These are phyloP conservation scores for Coracopsis vasa DNA, from an alignment of 2,113 vertebrate species.

Conservation along the genomic window DNA sequence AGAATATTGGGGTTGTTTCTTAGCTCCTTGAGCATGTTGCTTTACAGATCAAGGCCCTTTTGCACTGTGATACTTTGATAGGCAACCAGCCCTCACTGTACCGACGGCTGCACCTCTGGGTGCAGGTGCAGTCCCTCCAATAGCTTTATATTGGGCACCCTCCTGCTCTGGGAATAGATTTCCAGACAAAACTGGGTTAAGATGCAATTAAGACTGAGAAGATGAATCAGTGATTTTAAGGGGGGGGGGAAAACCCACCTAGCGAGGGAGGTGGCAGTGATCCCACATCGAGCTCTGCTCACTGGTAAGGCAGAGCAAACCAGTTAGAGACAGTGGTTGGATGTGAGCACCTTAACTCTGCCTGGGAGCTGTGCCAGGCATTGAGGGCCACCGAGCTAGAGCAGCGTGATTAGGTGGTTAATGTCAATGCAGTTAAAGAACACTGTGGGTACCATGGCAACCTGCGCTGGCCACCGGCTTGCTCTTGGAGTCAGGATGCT, in stretches of 20 bases:
- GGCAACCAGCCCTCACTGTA: not conserved
- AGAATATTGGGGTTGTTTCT: not conserved
- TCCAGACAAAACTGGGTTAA: not conserved
- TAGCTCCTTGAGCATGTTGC: not conserved
- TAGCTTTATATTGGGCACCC: not conserved
- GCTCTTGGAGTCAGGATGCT: not conserved
- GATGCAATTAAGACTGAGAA: not conserved
- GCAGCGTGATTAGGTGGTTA: not conserved
- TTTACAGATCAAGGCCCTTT: not conserved
- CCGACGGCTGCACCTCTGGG: not conserved
- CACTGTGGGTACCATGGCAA: not conserved
- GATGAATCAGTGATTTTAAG: not conserved
- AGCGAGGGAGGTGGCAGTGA: not conserved
- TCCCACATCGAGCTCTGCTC: not conserved
- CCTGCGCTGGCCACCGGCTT: not conserved
- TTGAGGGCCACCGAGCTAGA: not conserved
- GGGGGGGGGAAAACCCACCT: accelerated
- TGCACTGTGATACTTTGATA: accelerated
- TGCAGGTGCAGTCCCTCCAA: not conserved
- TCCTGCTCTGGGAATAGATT: not conserved
- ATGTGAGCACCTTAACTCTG: not conserved
- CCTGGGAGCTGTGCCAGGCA: not conserved
- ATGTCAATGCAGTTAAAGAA: not conserved
- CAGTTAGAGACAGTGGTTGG: not conserved
- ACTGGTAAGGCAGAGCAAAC: not conserved